Percentiles rank a stretch among this genome's conserved stretches.
These are phyloP conservation scores for Shinisaurus crocodilurus DNA, from an alignment of 2,113 vertebrate species.

Conservation along the genomic window DNA sequence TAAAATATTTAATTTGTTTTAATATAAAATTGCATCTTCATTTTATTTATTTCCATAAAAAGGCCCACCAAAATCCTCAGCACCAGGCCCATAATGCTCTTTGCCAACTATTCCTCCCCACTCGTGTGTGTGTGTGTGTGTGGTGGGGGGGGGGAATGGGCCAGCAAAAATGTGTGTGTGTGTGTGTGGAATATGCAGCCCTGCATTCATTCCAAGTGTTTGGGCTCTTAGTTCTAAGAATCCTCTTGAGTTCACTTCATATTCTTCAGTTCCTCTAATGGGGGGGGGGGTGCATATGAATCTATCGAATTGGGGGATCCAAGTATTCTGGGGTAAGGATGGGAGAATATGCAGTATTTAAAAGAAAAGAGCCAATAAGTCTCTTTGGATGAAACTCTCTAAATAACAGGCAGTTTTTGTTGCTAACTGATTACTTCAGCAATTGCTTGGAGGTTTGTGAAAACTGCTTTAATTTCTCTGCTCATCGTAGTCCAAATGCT, in stretches of 20 bases:
- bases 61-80: too few species aligned
- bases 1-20: too few species aligned
- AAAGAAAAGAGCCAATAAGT: slow-evolving; percentile 32
- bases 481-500: slow-evolving; percentile 42
- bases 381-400: slow-evolving; percentile 28
- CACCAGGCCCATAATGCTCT: too few species aligned
- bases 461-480: slow-evolving; percentile 57
- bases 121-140: too few species aligned
- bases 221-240: background rate
- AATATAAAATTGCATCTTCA: too few species aligned
- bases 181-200: too few species aligned
- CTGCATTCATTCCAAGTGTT: background rate
- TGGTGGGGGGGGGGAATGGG: too few species aligned
- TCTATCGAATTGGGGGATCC: slow-evolving; percentile 9
- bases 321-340: slow-evolving; percentile 20
- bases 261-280: background rate
- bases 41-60: too few species aligned
- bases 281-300: background rate
- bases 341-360: slow-evolving; percentile 16
- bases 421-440: slow-evolving; percentile 58
- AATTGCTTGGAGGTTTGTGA: slow-evolving; percentile 58
- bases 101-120: too few species aligned
- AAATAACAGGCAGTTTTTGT: slow-evolving; percentile 59
- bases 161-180: too few species aligned
- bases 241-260: background rate